phyloP scores from a whole-genome alignment of 2,888 invertebrate genomes.

The Parapristionchus giblindavisi region DNA sequence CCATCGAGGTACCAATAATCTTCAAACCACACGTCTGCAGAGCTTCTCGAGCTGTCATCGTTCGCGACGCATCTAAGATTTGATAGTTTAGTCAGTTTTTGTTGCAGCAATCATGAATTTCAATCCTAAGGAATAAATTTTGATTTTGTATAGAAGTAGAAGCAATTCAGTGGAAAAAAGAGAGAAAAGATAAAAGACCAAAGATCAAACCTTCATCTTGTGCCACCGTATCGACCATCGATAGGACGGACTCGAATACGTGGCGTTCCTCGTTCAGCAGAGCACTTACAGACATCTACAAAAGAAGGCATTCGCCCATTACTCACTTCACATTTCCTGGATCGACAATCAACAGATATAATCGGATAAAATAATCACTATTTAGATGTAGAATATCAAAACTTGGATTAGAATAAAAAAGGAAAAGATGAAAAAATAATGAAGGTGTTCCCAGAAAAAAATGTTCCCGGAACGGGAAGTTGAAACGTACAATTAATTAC shows the following conservation, averaged over 20 bases:
- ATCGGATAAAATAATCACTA: too few relatives aligned
- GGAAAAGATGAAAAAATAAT: background rate
- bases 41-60: conserved; percentile 39
- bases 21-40: conserved; percentile 35
- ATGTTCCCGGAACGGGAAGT: conserved; percentile 5
- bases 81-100: background rate
- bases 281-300: conserved; percentile 11
- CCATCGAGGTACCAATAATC: conserved; percentile 21
- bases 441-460: conserved; percentile 7
- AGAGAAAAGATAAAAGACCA: background rate
- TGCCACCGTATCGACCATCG: conserved; percentile 16
- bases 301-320: background rate
- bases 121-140: background rate
- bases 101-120: background rate
- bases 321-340: background rate
- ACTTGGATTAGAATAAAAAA: conserved; percentile 1
- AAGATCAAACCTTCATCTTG: conserved; percentile 8
- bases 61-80: conserved; percentile 27
- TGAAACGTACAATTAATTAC: background rate
- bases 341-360: too few relatives aligned
- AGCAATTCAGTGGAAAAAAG: too few relatives aligned
- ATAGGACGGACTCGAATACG: background rate
- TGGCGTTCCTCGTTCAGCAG: background rate
- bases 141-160: too few relatives aligned
- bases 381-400: background rate